These are phyloP conservation scores for Pseudachorutes palmiensis DNA, from an alignment of 1,140 invertebrate species.

Conservation along the genomic window DNA sequence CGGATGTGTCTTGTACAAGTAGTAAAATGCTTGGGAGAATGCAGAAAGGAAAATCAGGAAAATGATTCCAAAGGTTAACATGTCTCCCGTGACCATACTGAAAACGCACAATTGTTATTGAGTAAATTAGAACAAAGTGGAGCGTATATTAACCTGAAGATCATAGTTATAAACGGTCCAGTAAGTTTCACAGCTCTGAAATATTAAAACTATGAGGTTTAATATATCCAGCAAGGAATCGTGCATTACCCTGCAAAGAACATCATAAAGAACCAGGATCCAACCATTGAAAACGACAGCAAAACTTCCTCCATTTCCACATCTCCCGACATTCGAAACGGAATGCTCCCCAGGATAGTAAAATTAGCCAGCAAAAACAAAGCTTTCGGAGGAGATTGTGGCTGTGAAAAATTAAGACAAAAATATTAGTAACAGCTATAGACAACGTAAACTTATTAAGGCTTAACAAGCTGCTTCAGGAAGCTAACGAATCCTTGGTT, in stretches of 20 bases:
- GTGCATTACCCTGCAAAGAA: constrained; percentile 99
- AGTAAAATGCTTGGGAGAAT: constrained; percentile 94
- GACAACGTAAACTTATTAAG: too few relatives aligned
- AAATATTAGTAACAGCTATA: too few relatives aligned
- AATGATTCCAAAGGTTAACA: constrained; percentile 95
- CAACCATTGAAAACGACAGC: constrained; percentile 81
- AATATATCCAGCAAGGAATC: too few relatives aligned
- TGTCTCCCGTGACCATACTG: constrained; percentile 94
- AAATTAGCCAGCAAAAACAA: constrained; percentile 89
- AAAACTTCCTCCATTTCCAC: constrained; percentile 80
- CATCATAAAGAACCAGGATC: constrained; percentile 94
- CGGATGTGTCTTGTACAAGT: constrained; percentile 87
- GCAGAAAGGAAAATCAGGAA: constrained; percentile 86
- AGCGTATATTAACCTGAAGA: constrained; percentile 57
- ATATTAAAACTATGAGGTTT: background rate
- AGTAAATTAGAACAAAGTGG: background rate
- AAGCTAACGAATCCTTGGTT: constrained; percentile 86
- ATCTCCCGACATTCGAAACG: constrained; percentile 66
- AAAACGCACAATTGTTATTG: constrained; percentile 57
- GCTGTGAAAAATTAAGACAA: constrained; percentile 51
- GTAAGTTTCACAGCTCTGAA: constrained; percentile 80
- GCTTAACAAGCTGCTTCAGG: constrained; percentile 85
- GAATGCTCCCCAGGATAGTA: constrained; percentile 84
- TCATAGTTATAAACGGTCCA: constrained; percentile 97
- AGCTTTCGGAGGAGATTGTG: constrained; percentile 84